Evolutionary conservation across 2,888 invertebrate species (phyloP).

Genomic region (Ferrisia virgata): DNA sequence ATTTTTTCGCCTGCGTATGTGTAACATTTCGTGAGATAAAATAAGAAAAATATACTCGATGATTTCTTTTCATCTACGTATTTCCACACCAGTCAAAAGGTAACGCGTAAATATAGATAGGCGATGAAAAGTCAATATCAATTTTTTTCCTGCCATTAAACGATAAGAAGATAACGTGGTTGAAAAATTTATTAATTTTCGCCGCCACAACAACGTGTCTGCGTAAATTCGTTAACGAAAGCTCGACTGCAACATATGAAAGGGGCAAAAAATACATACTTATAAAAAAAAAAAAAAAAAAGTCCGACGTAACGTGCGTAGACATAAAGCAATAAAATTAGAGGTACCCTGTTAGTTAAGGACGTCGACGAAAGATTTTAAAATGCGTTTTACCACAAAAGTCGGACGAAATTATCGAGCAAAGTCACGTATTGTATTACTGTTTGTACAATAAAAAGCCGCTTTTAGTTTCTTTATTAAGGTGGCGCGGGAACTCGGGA

Average conservation of each 20-base stretch:
- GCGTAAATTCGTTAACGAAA: background rate
- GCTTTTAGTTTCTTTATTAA: constrained; percentile 32
- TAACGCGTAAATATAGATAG: no score
- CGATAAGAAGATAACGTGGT: background rate
- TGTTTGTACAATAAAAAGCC: constrained; percentile 34
- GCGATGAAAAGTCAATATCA: no score
- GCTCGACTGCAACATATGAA: background rate
- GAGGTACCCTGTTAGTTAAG: constrained; percentile 8
- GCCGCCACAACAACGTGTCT: background rate
- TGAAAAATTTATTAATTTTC: background rate
- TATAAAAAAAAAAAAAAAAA: background rate
- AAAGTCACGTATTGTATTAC: constrained; percentile 40
- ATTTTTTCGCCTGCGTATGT: background rate
- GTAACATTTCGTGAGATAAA: background rate
- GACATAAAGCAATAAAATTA: constrained; percentile 30
- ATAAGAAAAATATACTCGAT: background rate
- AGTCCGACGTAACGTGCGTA: constrained; percentile 12
- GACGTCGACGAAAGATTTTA: constrained; percentile 21
- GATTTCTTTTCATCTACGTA: no score
- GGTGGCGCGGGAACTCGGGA: constrained; percentile 17
- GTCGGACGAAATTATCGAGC: constrained; percentile 23
- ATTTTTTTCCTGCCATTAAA: background rate
- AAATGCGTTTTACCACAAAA: constrained; percentile 32
- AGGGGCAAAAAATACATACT: no score
- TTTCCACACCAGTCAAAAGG: no score